A percentile compares a stretch with the other conserved stretches of the same genome.
phyloP scores from a whole-genome alignment of 2,888 invertebrate species.

The Eristalis pertinax region DNA sequence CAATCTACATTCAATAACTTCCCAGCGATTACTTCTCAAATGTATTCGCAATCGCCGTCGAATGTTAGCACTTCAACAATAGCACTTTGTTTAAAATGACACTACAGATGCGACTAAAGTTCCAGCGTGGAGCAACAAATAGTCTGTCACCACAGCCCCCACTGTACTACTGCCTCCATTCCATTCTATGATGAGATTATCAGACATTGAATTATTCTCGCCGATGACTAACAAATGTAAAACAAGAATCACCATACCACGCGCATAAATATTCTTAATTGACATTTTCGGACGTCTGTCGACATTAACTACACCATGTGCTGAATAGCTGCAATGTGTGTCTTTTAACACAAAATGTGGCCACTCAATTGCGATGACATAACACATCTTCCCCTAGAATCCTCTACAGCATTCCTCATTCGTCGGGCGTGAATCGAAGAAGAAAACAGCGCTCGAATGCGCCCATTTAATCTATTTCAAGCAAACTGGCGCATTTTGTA shows the following conservation, averaged over 20 bases:
- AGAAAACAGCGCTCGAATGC: not conserved
- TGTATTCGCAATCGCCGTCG: no score
- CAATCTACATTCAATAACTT: no score
- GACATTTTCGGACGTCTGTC: not conserved
- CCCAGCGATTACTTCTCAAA: no score
- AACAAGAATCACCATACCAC: not conserved
- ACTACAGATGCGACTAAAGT: no score
- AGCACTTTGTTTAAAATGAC: no score
- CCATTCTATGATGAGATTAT: no score
- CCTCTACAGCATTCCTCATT: no score
- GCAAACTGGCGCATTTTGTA: constrained; percentile 19
- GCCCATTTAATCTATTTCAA: not conserved
- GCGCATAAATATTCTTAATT: not conserved
- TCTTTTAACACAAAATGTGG: not conserved
- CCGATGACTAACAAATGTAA: not conserved
- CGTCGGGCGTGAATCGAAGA: not conserved
- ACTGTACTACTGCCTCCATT: no score
- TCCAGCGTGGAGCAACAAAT: no score
- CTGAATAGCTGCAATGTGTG: not conserved
- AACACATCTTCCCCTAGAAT: not conserved
- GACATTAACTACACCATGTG: not conserved
- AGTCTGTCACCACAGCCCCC: no score
- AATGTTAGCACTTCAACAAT: no score
- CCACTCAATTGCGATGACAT: not conserved
- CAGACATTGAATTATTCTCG: no score